Conservation (phyloP, 2,888 invertebrate genomes). For the Meliscaeva auricollis region DNA sequence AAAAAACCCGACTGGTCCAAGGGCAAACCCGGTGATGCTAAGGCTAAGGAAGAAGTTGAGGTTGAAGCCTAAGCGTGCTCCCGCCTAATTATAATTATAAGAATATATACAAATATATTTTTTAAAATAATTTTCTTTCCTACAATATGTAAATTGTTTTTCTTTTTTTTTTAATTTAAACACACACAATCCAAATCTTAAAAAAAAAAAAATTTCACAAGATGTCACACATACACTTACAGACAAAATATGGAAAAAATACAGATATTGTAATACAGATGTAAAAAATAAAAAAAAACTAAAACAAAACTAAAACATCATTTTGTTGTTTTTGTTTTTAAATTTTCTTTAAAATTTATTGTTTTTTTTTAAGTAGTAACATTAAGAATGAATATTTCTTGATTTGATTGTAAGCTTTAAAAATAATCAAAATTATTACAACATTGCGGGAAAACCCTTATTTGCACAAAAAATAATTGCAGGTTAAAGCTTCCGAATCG, state of each 20-base stretch:
- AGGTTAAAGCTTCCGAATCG: too few relatives aligned
- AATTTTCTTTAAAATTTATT: constrained; percentile 43
- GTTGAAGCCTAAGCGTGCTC: constrained; percentile 91
- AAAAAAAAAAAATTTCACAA: constrained; percentile 76
- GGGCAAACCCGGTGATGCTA: constrained; percentile 93
- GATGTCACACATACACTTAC: constrained; percentile 69
- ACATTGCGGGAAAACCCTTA: too few relatives aligned
- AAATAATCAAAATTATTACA: too few relatives aligned
- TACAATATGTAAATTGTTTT: constrained; percentile 73
- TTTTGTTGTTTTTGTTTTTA: constrained; percentile 41
- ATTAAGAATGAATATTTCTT: too few relatives aligned
- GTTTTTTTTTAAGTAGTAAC: not conserved
- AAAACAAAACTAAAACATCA: constrained; percentile 61
- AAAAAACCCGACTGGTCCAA: constrained; percentile 98
- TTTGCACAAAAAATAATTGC: too few relatives aligned
- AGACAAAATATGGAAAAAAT: constrained; percentile 74
- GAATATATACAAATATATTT: constrained; percentile 83
- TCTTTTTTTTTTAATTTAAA: constrained; percentile 76
- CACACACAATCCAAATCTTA: constrained; percentile 76
- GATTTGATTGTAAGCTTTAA: too few relatives aligned
- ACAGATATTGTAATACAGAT: constrained; percentile 77
- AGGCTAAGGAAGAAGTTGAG: constrained; percentile 93
- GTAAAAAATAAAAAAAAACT: constrained; percentile 76
- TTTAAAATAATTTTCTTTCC: constrained; percentile 80
- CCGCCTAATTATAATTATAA: constrained; percentile 82